Base-by-base conservation (phyloP, 1,140 invertebrate genomes). In the Sesamia nonagrioides region DNA sequence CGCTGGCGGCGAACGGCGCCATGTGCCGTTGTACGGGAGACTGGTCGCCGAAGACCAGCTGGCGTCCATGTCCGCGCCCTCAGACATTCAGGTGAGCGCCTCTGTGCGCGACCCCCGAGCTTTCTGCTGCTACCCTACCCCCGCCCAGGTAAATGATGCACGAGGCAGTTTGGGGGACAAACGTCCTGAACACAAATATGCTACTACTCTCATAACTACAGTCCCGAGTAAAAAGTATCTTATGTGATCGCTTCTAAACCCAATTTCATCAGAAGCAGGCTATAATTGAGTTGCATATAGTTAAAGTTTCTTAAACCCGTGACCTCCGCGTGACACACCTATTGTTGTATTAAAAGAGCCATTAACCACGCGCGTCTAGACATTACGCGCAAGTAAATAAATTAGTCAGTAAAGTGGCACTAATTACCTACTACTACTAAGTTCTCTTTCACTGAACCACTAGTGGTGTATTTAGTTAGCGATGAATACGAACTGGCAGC, bases 41-140 rank as follows among this genome's bases (percentile, higher is more conserved):
- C 95, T 98, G 92, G 98, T 98, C 77, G 97, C 97, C 85, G 98
- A 98, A 95, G 98, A 98, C 89, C 97, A 98, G 87, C 96, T 98
- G 86, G 96, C 95, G 85, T 89, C 95, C 84, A 92, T 95, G 91
- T 94, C 95, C 84, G 97, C 96, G 92, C 97, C 97, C 83, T 97
- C 97, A 83, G 97, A 98, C 95, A 98, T 98, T 88, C 95, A 95
- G 96, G 95, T 93, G 95, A 95, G 92, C 94, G 95, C 89, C 90
- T 92, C 71, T 80, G 92, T 92, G 97, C 97, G 84, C 98, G 98
- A 97, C 97, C 98, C 93, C 97, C 97, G 83, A 96, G 98, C 94
- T 98, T 98, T 96, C 97, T 96, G 91, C 97, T 97, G 95, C 99
- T 98, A 96, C 97, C 99, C 84, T 98, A 99, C 95, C 97, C 90